Evolutionary conservation across 2,888 invertebrate genomes (phyloP).

Genomic region (Hirtodrosophila histrioides): DNA sequence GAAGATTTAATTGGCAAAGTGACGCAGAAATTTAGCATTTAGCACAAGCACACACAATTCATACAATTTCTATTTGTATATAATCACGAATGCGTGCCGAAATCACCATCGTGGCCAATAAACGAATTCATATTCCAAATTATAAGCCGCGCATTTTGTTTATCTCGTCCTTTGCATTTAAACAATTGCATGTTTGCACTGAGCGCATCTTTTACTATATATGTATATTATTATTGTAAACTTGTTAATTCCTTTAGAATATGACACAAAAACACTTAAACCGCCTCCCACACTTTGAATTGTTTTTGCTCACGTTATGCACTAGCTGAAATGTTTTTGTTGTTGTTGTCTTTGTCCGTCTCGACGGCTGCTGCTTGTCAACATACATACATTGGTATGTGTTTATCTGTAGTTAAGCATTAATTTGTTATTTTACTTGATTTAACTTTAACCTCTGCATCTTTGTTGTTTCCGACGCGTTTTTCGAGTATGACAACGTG

Average conservation of each 20-base stretch:
- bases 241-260: constrained; percentile 35
- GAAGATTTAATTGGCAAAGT: constrained; percentile 79
- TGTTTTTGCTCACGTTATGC: constrained; percentile 41
- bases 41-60: constrained; percentile 52
- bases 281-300: constrained; percentile 35
- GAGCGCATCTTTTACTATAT: constrained; percentile 34
- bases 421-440: constrained; percentile 35
- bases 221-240: constrained; percentile 29
- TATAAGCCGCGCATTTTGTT: constrained; percentile 30
- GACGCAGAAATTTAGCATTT: constrained; percentile 71
- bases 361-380: constrained; percentile 14
- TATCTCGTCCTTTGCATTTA: constrained; percentile 58
- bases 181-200: constrained; percentile 60
- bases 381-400: constrained; percentile 14
- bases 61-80: constrained; percentile 42
- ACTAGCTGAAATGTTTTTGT: constrained; percentile 31
- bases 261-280: constrained; percentile 42
- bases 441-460: constrained; percentile 53
- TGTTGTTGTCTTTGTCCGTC: constrained; percentile 35
- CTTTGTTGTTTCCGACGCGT: constrained; percentile 57
- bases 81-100: constrained; percentile 39
- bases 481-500: constrained; percentile 53
- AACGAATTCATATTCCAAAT: constrained; percentile 39
- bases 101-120: constrained; percentile 41
- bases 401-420: constrained; percentile 20